These are phyloP conservation scores for Macropodus opercularis DNA, from an alignment of 2,797 vertebrate species.

Conservation along the genomic window DNA sequence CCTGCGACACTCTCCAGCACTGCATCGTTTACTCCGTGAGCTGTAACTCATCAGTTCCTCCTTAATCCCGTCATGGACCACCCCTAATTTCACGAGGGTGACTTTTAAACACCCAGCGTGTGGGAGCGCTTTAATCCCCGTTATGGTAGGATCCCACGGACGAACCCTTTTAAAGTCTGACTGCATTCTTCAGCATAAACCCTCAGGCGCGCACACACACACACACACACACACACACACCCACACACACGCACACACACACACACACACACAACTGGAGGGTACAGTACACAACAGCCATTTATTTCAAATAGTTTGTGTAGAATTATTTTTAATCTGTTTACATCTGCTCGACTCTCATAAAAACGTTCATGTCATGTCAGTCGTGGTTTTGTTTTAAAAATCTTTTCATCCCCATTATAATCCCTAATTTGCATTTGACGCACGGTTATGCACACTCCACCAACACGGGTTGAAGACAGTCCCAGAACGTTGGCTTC, in stretches of 20 bases:
- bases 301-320: constrained; percentile 9
- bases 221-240: not conserved
- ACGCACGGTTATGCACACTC: constrained; percentile 12
- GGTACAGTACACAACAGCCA: constrained; percentile 5
- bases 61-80: constrained; percentile 24
- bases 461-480: not conserved
- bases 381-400: not conserved
- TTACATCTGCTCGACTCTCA: constrained; percentile 16
- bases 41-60: constrained; percentile 25
- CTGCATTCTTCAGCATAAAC: constrained; percentile 11
- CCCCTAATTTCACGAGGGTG: constrained; percentile 29
- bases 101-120: constrained; percentile 22
- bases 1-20: constrained; percentile 7
- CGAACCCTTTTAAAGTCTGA: constrained; percentile 18
- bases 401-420: too few species aligned
- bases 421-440: not conserved
- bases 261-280: not conserved
- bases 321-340: constrained; percentile 15
- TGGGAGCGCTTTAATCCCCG: constrained; percentile 20
- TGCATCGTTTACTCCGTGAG: constrained; percentile 35
- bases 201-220: not conserved
- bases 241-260: constrained; percentile 1
- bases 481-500: not conserved
- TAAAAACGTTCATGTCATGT: too few species aligned
- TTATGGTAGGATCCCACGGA: constrained; percentile 36